Evolutionary conservation across 2,888 invertebrate species (phyloP).

Genomic region (Archaeoteleia sp.): DNA sequence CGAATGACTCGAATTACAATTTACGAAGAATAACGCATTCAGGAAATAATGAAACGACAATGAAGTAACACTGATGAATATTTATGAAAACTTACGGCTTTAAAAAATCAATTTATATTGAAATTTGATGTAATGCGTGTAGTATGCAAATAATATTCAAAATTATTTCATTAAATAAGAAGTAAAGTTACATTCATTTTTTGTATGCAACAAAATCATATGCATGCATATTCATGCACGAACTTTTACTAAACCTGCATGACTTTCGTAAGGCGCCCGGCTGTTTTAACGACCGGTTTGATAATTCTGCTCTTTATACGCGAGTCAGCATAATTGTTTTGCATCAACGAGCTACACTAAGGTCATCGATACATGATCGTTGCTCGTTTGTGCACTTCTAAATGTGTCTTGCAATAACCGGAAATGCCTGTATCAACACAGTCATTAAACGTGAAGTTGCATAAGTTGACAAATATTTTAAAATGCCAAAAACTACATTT

Average conservation of each 20-base stretch:
- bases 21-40: slow-evolving; percentile 20
- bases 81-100: slow-evolving; percentile 35
- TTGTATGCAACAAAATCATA: not conserved
- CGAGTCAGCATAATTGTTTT: slow-evolving; percentile 60
- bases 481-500: too few species aligned
- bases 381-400: slow-evolving; percentile 19
- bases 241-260: slow-evolving; percentile 20
- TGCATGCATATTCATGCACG: slow-evolving; percentile 29
- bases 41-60: slow-evolving; percentile 34
- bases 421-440: slow-evolving; percentile 41
- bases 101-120: slow-evolving; percentile 32
- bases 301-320: slow-evolving; percentile 63
- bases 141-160: slow-evolving; percentile 12
- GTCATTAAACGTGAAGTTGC: slow-evolving; percentile 26
- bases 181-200: not conserved
- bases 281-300: slow-evolving; percentile 53
- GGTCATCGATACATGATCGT: slow-evolving; percentile 16
- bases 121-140: not conserved
- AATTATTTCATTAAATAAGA: slow-evolving; percentile 1
- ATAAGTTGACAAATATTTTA: too few species aligned
- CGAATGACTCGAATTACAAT: slow-evolving; percentile 36
- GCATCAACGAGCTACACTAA: slow-evolving; percentile 51
- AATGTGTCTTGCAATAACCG: slow-evolving; percentile 18
- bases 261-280: slow-evolving; percentile 53
- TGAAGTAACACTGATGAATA: slow-evolving; percentile 39